Base-by-base conservation (phyloP, 2,888 invertebrate species). In the Podabrus alpinus region DNA sequence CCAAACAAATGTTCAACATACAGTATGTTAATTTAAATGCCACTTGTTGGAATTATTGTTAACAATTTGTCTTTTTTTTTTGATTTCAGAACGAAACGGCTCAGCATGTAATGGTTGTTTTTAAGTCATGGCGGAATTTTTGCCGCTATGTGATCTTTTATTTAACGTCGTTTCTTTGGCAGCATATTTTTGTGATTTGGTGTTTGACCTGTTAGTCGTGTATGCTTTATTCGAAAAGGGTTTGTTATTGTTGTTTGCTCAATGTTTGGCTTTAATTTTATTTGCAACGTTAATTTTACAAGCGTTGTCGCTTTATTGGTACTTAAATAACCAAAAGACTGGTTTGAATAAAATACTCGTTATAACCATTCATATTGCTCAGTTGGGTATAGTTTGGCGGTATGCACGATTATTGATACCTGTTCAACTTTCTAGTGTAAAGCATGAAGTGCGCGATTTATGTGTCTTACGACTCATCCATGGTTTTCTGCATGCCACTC, bases 81-180 rank as follows among this genome's bases (percentile, higher is more conserved):
- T 21, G 9, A 15, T 69, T 69, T 60, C 21, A 69, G 69, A 21
- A 69, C 19, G 59, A 24, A 24, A n/a, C 69, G 19, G 62, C 45
- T 60, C 79, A 86, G 84, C 80, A 87, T 86, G 86, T 83, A 83
- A 86, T 86, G 85, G 85, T 81, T 76, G 79, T 80, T 73, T 71
- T 61, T 75, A 79, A 85, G 85, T 82, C 83, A 91, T 91, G 93
- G 92, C 93, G 88, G 95, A 96, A 90, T 96, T 96, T 88, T 90
- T 96, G 88, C 96, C 96, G 81, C 91, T 96, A 86, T 96, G 96
- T 90, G 96, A 96, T 89, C 94, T 96, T 79, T 90, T 96, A 67
- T 96, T 96, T 90, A 96, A 96, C 88, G 94, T 96, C 86, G 95
- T 96, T 82, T 96, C 96, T 67, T 89, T 96, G 81, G 95, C 95